These are phyloP conservation scores for Struthio camelus DNA, from an alignment of 2,113 vertebrate species.

Conservation along the genomic window DNA sequence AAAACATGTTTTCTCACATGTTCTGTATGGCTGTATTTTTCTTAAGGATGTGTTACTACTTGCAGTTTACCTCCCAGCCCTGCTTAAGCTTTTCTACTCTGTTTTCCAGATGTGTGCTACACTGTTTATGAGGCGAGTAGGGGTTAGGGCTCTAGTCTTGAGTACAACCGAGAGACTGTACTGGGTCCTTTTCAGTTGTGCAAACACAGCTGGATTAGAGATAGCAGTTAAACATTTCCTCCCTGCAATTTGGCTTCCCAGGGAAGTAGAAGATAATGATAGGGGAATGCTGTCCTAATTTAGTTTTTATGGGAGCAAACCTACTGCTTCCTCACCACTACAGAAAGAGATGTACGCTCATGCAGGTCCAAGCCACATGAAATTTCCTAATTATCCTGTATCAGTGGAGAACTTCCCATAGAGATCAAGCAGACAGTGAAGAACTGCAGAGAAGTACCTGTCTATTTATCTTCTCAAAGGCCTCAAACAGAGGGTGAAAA, in stretches of 20 bases:
- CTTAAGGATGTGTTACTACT: background rate
- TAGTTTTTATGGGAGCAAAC: background rate
- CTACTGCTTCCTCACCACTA: background rate
- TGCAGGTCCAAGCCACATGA: background rate
- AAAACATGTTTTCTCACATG: background rate
- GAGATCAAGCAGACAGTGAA: conserved; percentile 10
- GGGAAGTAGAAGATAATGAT: conserved; percentile 31
- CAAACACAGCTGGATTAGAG: conserved; percentile 32
- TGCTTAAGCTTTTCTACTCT: background rate
- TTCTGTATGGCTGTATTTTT: background rate
- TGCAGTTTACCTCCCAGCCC: background rate
- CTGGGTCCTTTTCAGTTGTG: background rate
- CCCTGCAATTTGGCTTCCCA: conserved; percentile 8
- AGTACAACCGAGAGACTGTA: background rate
- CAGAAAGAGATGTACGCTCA: background rate
- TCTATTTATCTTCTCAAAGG: background rate
- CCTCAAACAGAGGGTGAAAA: background rate
- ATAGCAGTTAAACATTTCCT: background rate
- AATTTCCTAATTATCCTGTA: conserved; percentile 16
- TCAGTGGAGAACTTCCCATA: background rate
- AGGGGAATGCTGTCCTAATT: conserved; percentile 43
- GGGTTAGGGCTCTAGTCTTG: background rate
- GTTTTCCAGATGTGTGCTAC: background rate
- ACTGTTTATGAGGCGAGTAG: background rate
- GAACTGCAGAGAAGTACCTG: background rate